Conservation (phyloP, 2,797 vertebrate genomes). For the Triplophysa yarkandensis region DNA sequence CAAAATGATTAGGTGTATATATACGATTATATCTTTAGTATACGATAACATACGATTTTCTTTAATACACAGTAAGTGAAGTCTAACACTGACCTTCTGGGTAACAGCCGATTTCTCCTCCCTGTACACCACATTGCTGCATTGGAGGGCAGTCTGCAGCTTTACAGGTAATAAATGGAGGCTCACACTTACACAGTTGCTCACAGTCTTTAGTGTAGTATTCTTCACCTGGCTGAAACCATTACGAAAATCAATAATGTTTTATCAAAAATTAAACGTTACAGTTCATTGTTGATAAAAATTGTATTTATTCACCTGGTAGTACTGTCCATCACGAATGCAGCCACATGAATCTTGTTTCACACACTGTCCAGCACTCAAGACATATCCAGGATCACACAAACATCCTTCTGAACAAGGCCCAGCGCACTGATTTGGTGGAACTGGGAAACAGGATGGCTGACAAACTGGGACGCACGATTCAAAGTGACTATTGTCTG, state of each 20-base stretch:
- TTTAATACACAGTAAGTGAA: neutral
- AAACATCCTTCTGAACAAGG: conserved; percentile 74
- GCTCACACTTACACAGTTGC: conserved; percentile 71
- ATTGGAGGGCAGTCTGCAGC: conserved; percentile 66
- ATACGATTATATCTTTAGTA: no score
- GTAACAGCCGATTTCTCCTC: conserved; percentile 74
- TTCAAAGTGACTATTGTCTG: conserved; percentile 75
- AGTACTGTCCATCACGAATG: conserved; percentile 69
- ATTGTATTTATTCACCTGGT: conserved; percentile 60
- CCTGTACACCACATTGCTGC: conserved; percentile 71
- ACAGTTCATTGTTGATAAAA: neutral
- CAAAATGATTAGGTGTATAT: no score
- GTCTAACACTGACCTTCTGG: conserved; percentile 68
- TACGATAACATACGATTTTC: no score
- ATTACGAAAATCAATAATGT: conserved; percentile 5
- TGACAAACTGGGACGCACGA: conserved; percentile 73
- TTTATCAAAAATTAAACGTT: neutral
- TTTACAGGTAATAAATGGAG: conserved; percentile 63
- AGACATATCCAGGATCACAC: conserved; percentile 72
- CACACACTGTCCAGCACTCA: conserved; percentile 74
- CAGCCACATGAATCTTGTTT: conserved; percentile 68
- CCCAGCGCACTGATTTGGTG: conserved; percentile 58
- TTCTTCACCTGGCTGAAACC: conserved; percentile 72
- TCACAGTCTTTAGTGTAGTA: conserved; percentile 76
- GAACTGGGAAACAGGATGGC: conserved; percentile 66